Evolutionary conservation across 2,797 vertebrate species (phyloP).

Genomic region (Falco columbarius): DNA sequence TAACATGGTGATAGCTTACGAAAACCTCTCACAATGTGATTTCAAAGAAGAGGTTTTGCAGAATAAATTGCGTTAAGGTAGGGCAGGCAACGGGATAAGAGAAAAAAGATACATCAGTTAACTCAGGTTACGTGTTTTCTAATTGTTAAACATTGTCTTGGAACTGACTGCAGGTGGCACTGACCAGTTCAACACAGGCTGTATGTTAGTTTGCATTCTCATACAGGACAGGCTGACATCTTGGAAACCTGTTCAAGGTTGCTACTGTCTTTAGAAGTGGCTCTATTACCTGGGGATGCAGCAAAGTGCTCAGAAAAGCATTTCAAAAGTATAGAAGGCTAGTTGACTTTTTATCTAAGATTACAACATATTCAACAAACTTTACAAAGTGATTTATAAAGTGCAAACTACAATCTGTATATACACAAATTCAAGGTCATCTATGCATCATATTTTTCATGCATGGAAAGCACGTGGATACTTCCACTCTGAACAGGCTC

Average conservation of each 20-base stretch:
- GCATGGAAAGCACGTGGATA: neutral
- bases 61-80: neutral
- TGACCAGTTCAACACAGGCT: neutral
- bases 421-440: neutral
- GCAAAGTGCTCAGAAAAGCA: neutral
- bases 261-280: neutral
- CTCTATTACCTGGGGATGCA: neutral
- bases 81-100: neutral
- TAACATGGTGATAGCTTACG: conserved; percentile 25
- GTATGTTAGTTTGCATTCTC: neutral
- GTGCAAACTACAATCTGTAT: neutral
- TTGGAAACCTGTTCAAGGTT: neutral
- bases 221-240: neutral
- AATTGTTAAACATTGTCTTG: neutral
- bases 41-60: conserved; percentile 9
- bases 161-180: neutral
- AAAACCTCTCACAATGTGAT: neutral
- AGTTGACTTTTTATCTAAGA: neutral
- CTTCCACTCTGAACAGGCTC: neutral
- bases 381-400: neutral
- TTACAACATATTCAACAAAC: neutral
- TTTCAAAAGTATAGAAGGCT: neutral
- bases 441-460: neutral
- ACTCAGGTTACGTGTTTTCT: neutral
- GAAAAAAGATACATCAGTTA: neutral